Conservation (phyloP, 2,888 invertebrate genomes). For the Chloroclysta siterata region DNA sequence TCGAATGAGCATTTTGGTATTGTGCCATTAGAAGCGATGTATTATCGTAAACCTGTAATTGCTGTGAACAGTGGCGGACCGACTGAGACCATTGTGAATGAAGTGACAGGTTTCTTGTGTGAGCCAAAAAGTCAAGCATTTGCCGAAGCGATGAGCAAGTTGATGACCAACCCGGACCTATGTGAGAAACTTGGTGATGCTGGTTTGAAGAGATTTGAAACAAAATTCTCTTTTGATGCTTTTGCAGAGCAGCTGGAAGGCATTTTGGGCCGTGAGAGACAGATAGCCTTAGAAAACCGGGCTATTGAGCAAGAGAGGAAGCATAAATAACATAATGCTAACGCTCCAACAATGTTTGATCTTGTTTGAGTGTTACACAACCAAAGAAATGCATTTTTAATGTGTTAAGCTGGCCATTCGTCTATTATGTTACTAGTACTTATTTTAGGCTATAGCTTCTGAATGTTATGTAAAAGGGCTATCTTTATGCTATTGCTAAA, state of each 20-base stretch:
- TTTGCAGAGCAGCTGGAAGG: slow-evolving; percentile 89
- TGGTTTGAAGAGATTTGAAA: slow-evolving; percentile 90
- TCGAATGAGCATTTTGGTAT: slow-evolving; percentile 99
- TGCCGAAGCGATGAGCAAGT: slow-evolving; percentile 89
- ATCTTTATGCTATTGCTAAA: neutral
- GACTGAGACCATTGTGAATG: slow-evolving; percentile 93
- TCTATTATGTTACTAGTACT: neutral
- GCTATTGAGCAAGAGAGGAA: slow-evolving; percentile 74
- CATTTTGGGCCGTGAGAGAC: slow-evolving; percentile 75
- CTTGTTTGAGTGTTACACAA: slow-evolving; percentile 74
- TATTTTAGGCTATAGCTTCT: neutral
- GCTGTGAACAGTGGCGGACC: slow-evolving; percentile 98
- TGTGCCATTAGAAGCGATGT: slow-evolving; percentile 99
- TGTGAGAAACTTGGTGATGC: slow-evolving; percentile 89
- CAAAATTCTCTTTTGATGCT: slow-evolving; percentile 92
- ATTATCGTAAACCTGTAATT: slow-evolving; percentile 95
- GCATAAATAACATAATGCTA: slow-evolving; percentile 70
- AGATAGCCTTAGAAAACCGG: slow-evolving; percentile 72
- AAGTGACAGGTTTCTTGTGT: slow-evolving; percentile 92
- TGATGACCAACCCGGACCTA: slow-evolving; percentile 86
- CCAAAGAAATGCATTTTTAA: slow-evolving; percentile 43
- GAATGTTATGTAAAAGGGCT: neutral
- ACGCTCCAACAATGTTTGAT: slow-evolving; percentile 78
- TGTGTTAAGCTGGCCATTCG: slow-evolving; percentile 22
- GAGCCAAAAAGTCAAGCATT: slow-evolving; percentile 88